Conservation (phyloP, 1,140 invertebrate genomes). For the Doryteuthis pealeii region DNA sequence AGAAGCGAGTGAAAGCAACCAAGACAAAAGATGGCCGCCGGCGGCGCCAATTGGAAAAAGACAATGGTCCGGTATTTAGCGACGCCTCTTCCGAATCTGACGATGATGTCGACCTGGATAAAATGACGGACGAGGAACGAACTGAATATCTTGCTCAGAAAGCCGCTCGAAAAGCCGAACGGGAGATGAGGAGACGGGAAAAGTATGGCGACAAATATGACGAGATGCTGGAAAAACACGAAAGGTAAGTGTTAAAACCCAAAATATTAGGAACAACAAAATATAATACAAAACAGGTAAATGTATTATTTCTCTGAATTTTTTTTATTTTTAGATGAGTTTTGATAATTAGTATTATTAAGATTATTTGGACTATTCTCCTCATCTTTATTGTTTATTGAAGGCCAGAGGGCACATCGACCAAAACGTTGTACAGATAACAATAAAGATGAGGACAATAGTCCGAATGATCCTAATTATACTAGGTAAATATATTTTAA, state of each 20-base stretch:
- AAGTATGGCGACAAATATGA: conserved; percentile 60
- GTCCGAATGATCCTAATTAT: too few relatives aligned
- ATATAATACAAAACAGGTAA: too few relatives aligned
- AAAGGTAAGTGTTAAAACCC: conserved; percentile 42
- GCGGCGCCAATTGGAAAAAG: conserved; percentile 21
- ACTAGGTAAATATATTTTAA: too few relatives aligned
- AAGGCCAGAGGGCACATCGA: too few relatives aligned
- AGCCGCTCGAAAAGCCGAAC: conserved; percentile 42
- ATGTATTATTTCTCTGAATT: too few relatives aligned
- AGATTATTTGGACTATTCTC: too few relatives aligned
- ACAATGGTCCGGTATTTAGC: conserved; percentile 29
- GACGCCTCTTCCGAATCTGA: conserved; percentile 48
- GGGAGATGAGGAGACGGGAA: conserved; percentile 50
- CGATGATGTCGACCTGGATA: conserved; percentile 52
- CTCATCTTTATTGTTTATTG: too few relatives aligned
- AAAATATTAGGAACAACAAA: too few relatives aligned
- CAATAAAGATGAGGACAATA: too few relatives aligned
- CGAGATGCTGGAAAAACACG: conserved; percentile 52
- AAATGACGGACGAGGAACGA: conserved; percentile 58
- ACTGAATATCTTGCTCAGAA: conserved; percentile 50
- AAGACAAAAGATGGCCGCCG: conserved; percentile 23
- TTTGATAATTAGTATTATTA: too few relatives aligned
- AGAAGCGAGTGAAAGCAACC: conserved; percentile 30
- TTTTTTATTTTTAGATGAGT: too few relatives aligned
- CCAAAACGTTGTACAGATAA: too few relatives aligned